Percentiles rank a stretch among this genome's conserved stretches.
These are phyloP conservation scores for Lonchura striata DNA, from an alignment of 2,113 vertebrate species.

Conservation along the genomic window DNA sequence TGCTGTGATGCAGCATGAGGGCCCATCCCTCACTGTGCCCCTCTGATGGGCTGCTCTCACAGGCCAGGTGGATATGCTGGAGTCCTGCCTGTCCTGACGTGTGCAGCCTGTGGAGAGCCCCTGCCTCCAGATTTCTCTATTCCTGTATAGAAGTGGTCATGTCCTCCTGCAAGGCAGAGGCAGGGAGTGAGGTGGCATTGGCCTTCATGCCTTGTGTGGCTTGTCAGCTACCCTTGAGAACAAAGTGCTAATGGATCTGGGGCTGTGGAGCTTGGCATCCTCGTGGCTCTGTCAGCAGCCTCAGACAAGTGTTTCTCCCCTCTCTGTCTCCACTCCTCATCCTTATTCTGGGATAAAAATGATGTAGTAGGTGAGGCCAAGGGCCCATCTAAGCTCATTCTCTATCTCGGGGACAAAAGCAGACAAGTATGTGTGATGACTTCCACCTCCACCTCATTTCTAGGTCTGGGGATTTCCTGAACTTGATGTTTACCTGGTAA, in stretches of 20 bases:
- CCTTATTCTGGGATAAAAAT: background rate
- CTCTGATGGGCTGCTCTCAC: background rate
- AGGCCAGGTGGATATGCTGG: background rate
- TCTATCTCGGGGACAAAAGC: background rate
- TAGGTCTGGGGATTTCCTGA: background rate
- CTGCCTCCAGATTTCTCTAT: background rate
- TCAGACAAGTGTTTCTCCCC: background rate
- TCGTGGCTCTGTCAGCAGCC: background rate
- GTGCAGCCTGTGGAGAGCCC: background rate
- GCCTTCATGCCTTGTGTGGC: background rate
- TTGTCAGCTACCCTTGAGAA: background rate
- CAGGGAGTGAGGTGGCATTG: background rate
- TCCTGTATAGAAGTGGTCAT: background rate
- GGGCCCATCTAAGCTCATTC: background rate
- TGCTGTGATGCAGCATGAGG: background rate
- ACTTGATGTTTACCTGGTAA: background rate
- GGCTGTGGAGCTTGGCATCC: background rate
- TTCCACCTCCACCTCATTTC: background rate
- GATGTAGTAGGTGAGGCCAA: background rate
- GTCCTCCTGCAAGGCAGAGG: background rate
- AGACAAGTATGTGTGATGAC: accelerated
- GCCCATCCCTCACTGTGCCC: background rate
- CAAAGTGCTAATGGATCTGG: background rate
- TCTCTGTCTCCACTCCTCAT: background rate
- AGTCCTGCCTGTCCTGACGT: accelerated